A percentile compares a stretch with the other conserved stretches of the same genome.
Conservation (phyloP, 1,140 invertebrate species). For the Heliconius congener region DNA sequence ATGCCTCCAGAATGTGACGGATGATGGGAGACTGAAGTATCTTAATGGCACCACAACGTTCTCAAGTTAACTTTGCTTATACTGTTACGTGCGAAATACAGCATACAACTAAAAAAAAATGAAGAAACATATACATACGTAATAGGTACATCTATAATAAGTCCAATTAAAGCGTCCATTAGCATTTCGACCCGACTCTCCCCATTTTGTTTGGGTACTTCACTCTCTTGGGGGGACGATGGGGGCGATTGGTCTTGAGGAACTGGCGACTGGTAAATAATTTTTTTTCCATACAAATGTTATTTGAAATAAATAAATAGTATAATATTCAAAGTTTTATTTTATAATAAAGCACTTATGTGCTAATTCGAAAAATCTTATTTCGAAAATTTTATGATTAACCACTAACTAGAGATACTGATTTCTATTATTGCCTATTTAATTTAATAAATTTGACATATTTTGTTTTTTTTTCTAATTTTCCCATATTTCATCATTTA, state of each 20-base stretch:
- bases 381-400: too few relatives aligned
- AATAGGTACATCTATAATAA: slow-evolving; percentile 90
- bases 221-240: slow-evolving; percentile 42
- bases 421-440: too few relatives aligned
- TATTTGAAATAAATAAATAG: too few relatives aligned
- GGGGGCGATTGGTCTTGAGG: slow-evolving; percentile 40
- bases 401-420: too few relatives aligned
- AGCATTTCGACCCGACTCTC: slow-evolving; percentile 83
- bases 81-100: background rate
- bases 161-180: slow-evolving; percentile 86
- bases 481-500: too few relatives aligned
- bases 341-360: too few relatives aligned
- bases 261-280: slow-evolving; percentile 32
- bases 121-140: slow-evolving; percentile 71
- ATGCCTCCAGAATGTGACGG: too few relatives aligned
- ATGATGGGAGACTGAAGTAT: background rate
- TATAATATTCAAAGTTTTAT: too few relatives aligned
- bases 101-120: background rate
- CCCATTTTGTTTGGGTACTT: slow-evolving; percentile 52
- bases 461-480: too few relatives aligned
- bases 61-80: background rate
- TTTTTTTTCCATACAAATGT: too few relatives aligned
- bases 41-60: background rate
- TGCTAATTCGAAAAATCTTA: too few relatives aligned
- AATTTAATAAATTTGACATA: too few relatives aligned